phyloP scores from a whole-genome alignment of 2,888 invertebrate genomes.

The Chirona hameri region DNA sequence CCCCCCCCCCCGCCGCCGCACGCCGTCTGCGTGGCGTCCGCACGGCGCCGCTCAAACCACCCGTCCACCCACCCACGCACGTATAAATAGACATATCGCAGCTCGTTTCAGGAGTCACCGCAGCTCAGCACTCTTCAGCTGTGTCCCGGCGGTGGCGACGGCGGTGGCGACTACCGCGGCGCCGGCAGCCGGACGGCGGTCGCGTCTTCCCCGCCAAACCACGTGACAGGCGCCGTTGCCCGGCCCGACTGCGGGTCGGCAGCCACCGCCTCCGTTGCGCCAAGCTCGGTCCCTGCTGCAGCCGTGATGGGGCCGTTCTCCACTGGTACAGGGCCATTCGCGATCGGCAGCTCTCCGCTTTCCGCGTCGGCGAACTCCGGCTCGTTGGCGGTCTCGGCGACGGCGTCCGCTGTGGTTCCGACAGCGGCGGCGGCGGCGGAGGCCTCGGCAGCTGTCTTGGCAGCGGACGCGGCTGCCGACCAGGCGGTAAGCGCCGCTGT shows the following conservation, averaged over 20 bases:
- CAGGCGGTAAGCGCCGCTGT: too few relatives aligned
- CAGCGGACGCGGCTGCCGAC: not conserved
- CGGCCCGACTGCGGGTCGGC: not conserved
- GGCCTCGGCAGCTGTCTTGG: too few relatives aligned
- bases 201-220: not conserved
- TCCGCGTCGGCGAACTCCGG: not conserved
- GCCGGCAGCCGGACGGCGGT: not conserved
- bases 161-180: not conserved
- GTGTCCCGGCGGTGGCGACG: too few relatives aligned
- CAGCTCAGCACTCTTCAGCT: not conserved
- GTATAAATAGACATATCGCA: constrained; percentile 2
- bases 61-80: not conserved
- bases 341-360: not conserved
- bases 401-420: not conserved
- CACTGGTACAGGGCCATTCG: not conserved
- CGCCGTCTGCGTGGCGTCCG: too few relatives aligned
- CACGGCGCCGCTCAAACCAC: too few relatives aligned
- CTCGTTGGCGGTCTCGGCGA: not conserved
- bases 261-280: not conserved
- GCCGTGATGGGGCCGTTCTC: not conserved
- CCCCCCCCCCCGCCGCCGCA: too few relatives aligned
- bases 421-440: too few relatives aligned
- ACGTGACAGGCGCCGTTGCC: not conserved
- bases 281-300: too few relatives aligned
- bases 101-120: not conserved